These are phyloP conservation scores for Spisula solida DNA, from an alignment of 2,888 invertebrate genomes.

Conservation along the genomic window DNA sequence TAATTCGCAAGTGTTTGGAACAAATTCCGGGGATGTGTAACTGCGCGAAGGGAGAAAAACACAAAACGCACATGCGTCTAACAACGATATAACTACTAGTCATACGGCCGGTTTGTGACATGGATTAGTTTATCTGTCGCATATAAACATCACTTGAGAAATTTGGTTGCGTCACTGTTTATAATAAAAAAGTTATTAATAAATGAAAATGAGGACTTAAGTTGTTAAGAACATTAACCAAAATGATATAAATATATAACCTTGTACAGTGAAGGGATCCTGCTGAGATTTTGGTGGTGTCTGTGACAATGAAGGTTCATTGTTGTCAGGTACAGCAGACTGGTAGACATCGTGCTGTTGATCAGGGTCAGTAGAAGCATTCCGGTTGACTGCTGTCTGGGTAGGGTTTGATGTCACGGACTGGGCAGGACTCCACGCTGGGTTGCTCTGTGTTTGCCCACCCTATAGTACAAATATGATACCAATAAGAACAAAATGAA, in stretches of 20 bases:
- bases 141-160: too few relatives aligned
- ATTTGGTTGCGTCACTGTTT: too few relatives aligned
- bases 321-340: not conserved
- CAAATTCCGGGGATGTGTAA: too few relatives aligned
- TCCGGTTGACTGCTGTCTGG: not conserved
- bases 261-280: conserved; percentile 25
- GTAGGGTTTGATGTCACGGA: conserved; percentile 39
- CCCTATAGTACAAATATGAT: conserved; percentile 20
- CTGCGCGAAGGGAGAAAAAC: too few relatives aligned
- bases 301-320: conserved; percentile 21
- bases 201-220: too few relatives aligned
- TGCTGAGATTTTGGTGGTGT: conserved; percentile 58
- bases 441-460: conserved; percentile 21
- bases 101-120: too few relatives aligned
- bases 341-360: not conserved
- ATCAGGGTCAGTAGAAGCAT: not conserved
- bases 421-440: conserved; percentile 40
- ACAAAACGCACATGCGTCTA: too few relatives aligned
- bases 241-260: not conserved
- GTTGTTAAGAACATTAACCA: too few relatives aligned
- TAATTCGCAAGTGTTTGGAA: too few relatives aligned
- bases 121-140: too few relatives aligned
- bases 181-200: too few relatives aligned
- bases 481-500: not conserved
- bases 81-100: too few relatives aligned